Conservation (phyloP, 2,888 invertebrate genomes). For the Andricus quercusramuli region DNA sequence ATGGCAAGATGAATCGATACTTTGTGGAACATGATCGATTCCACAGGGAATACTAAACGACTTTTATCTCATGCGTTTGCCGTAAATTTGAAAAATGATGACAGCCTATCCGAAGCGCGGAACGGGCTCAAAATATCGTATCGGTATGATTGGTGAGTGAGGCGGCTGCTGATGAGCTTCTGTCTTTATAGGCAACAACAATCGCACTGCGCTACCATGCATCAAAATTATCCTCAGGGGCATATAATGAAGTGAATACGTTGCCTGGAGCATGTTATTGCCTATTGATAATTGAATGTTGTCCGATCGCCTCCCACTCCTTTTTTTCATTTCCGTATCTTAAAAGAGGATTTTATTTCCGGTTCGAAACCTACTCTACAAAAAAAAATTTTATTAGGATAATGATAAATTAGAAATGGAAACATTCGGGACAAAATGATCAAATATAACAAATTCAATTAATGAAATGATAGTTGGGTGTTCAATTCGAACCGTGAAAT, state of each 20-base stretch:
- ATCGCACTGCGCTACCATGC: slow-evolving; percentile 37
- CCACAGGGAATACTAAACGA: slow-evolving; percentile 11
- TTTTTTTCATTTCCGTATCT: not conserved
- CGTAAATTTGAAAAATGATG: slow-evolving; percentile 29
- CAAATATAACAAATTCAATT: not conserved
- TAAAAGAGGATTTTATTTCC: not conserved
- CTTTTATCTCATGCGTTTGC: slow-evolving; percentile 32
- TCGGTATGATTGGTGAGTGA: slow-evolving; percentile 26
- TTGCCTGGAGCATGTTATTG: slow-evolving; percentile 49
- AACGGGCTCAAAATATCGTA: slow-evolving; percentile 15
- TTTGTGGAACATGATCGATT: slow-evolving; percentile 20
- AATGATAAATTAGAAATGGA: not conserved
- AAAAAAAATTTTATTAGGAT: not conserved
- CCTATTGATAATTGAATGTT: slow-evolving; percentile 56
- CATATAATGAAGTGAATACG: slow-evolving; percentile 47
- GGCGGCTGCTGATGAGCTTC: slow-evolving; percentile 40
- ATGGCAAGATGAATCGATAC: slow-evolving; percentile 13
- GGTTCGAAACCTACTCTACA: not conserved
- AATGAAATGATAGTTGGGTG: not conserved
- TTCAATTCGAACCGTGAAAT: slow-evolving; percentile 4
- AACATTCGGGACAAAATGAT: not conserved
- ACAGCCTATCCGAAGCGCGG: slow-evolving; percentile 14
- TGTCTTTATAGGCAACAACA: slow-evolving; percentile 50
- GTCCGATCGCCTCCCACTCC: slow-evolving; percentile 27
- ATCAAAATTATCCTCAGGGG: slow-evolving; percentile 47